Conservation (phyloP, 2,113 vertebrate species). For the Tricholaema leucomelas region DNA sequence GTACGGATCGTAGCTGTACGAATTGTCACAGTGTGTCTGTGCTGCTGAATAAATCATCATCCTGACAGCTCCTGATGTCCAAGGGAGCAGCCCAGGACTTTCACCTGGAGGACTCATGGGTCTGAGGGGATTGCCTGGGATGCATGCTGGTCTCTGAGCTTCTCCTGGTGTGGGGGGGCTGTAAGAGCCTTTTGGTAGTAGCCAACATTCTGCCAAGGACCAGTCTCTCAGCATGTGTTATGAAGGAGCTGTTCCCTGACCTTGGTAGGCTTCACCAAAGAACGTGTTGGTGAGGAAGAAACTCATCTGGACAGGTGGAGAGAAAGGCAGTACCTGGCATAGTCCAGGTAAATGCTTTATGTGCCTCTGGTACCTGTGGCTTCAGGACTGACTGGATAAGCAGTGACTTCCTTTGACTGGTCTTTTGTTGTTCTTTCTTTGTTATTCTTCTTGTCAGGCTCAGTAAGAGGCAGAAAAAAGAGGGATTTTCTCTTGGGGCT, state of each 20-base stretch:
- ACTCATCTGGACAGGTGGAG: background rate
- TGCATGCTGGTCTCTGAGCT: background rate
- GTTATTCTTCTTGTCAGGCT: background rate
- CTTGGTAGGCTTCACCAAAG: background rate
- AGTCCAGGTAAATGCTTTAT: background rate
- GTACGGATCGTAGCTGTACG: background rate
- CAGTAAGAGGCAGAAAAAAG: background rate
- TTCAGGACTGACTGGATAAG: no score
- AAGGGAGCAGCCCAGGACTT: background rate
- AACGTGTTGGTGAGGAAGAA: background rate
- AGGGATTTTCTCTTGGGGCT: background rate
- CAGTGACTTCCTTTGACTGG: background rate
- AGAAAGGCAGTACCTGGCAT: background rate
- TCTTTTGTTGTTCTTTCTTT: background rate
- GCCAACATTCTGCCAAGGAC: background rate
- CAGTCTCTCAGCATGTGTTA: background rate
- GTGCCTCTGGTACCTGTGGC: background rate
- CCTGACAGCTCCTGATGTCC: background rate
- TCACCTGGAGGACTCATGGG: background rate
- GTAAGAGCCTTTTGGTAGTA: background rate
- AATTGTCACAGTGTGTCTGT: background rate
- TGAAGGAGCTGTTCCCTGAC: background rate
- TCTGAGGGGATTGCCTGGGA: background rate
- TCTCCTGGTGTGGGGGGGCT: background rate
- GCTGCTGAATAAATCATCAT: background rate